Evolutionary conservation across 2,113 vertebrate genomes (phyloP).

Genomic region (Ammospiza nelsoni): DNA sequence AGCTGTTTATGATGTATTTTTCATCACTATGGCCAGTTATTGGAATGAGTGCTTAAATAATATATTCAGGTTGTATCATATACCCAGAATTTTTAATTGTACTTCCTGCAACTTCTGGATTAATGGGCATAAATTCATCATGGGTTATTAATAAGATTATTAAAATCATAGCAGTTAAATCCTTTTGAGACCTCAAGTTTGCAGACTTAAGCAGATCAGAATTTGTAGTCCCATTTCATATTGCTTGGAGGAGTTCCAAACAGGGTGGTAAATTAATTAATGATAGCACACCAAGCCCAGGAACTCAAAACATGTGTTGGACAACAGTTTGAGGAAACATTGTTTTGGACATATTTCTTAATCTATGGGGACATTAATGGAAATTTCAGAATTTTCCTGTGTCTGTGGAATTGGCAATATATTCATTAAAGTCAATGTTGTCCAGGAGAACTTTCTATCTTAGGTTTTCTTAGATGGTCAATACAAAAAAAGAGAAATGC

Average conservation of each 20-base stretch:
- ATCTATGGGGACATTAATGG: background rate
- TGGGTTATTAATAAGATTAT: constrained; percentile 45
- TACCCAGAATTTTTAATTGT: constrained; percentile 27
- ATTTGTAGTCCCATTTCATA: background rate
- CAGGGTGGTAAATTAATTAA: background rate
- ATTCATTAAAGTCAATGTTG: background rate
- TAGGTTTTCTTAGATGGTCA: background rate
- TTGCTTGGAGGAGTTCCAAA: constrained; percentile 24
- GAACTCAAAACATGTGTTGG: background rate
- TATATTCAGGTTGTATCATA: background rate
- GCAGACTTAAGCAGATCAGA: background rate
- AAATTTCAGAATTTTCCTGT: background rate
- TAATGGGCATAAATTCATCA: constrained; percentile 33
- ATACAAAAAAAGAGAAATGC: background rate
- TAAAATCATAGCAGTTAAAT: constrained; percentile 19
- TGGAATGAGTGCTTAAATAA: background rate
- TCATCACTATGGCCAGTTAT: background rate
- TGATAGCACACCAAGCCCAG: background rate
- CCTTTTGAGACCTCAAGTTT: constrained; percentile 9
- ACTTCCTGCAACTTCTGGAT: constrained; percentile 28
- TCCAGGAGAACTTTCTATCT: background rate
- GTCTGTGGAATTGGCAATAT: background rate
- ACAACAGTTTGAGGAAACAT: background rate
- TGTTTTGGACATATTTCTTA: background rate
- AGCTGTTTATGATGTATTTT: constrained; percentile 32